These are phyloP conservation scores for Augochlorella aurata DNA, from an alignment of 2,888 invertebrate species.

Conservation along the genomic window DNA sequence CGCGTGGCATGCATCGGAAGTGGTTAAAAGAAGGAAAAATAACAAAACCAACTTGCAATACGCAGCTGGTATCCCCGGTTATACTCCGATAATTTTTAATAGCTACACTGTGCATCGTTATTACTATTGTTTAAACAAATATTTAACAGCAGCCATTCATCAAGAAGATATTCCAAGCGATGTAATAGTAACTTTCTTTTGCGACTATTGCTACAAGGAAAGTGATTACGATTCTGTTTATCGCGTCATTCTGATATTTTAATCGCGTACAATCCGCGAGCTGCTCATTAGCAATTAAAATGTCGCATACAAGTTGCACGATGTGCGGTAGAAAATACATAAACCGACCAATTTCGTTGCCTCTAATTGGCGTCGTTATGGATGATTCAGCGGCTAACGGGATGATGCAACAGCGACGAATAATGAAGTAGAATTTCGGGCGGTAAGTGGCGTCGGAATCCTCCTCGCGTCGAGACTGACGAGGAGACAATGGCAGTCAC, in stretches of 20 bases:
- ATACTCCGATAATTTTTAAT: too few species aligned
- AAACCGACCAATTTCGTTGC: not conserved
- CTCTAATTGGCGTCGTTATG: not conserved
- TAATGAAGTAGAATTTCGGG: not conserved
- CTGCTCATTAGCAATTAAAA: not conserved
- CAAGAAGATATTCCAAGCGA: too few species aligned
- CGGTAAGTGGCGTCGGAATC: not conserved
- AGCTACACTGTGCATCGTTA: too few species aligned
- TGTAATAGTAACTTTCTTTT: too few species aligned
- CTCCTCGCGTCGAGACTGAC: not conserved
- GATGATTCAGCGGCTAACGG: not conserved
- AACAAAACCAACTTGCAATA: not conserved
- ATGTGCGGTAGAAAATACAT: not conserved
- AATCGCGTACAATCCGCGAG: too few species aligned
- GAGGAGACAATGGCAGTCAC: conserved; percentile 34
- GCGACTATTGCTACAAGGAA: too few species aligned
- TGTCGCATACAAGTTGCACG: too few species aligned
- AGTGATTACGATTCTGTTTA: too few species aligned
- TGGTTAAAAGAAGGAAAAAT: not conserved
- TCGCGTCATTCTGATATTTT: too few species aligned
- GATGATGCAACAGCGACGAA: not conserved
- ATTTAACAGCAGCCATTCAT: too few species aligned
- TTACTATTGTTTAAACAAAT: too few species aligned
- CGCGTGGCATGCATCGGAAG: not conserved
- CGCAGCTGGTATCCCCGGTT: not conserved